phyloP scores from a whole-genome alignment of 2,113 vertebrate genomes.

The Xiphophorus hellerii region DNA sequence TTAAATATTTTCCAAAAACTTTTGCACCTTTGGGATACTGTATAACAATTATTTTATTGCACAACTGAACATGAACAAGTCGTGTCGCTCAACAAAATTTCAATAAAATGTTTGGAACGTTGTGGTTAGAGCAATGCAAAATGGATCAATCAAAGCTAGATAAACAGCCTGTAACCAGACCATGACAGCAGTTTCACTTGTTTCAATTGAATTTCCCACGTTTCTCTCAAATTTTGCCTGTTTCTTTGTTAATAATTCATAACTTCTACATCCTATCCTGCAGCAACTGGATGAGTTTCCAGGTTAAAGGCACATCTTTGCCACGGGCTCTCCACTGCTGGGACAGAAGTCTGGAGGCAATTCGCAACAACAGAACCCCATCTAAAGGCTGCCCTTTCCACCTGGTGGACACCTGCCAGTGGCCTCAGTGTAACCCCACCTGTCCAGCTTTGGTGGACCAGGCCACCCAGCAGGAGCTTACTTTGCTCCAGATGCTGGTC shows the following conservation, averaged over 20 bases:
- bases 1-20: no score
- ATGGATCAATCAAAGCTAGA: background rate
- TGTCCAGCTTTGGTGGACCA: slow-evolving; percentile 82
- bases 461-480: slow-evolving; percentile 82
- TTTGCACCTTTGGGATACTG: no score
- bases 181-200: background rate
- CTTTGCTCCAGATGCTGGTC: slow-evolving; percentile 81
- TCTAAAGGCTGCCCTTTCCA: slow-evolving; percentile 84
- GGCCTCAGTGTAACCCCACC: slow-evolving; percentile 87
- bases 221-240: background rate
- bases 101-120: no score
- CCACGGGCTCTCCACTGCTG: slow-evolving; percentile 85
- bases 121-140: background rate
- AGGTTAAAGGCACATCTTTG: slow-evolving; percentile 81
- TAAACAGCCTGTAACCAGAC: background rate
- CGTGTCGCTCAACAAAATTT: no score
- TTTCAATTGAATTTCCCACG: background rate
- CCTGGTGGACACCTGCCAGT: slow-evolving; percentile 82
- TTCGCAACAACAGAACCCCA: slow-evolving; percentile 75
- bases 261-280: slow-evolving; percentile 4
- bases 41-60: no score
- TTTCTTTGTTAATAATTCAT: background rate
- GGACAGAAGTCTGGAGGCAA: slow-evolving; percentile 83
- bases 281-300: slow-evolving; percentile 84
- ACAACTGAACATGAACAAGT: no score